A percentile compares a stretch with the other conserved stretches of the same genome.
These are phyloP conservation scores for Pristionchus pacificus DNA, from an alignment of 1,140 invertebrate genomes.

Conservation along the genomic window DNA sequence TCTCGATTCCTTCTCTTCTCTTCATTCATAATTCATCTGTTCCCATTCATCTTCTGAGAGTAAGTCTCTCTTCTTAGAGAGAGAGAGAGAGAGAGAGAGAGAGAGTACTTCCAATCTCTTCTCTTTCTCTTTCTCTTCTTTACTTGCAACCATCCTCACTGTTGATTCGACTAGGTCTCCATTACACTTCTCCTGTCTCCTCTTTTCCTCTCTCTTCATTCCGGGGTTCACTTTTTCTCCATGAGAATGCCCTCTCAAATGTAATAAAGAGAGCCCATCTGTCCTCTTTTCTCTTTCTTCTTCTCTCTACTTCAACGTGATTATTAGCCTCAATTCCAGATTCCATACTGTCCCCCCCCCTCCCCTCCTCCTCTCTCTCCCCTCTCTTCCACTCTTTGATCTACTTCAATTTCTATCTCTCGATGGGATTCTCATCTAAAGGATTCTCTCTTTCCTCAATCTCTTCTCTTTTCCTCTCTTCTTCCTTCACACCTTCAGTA, in stretches of 20 bases:
- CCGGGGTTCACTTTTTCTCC: too few species aligned
- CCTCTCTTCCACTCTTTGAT: conserved; percentile 1
- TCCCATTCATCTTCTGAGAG: conserved; percentile 10
- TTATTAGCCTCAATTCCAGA: not conserved
- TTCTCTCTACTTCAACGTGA: conserved; percentile 10
- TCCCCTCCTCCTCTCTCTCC: not conserved
- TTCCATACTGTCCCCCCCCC: not conserved
- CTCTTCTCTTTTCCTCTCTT: not conserved
- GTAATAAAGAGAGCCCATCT: conserved; percentile 7
- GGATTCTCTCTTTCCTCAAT: not conserved
- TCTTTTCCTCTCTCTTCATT: too few species aligned
- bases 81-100: not conserved
- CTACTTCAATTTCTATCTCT: conserved; percentile 7
- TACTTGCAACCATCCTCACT: not conserved
- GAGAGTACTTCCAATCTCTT: not conserved
- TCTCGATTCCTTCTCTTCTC: not conserved
- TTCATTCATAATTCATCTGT: not conserved
- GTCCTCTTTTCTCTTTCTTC: conserved; percentile 15
- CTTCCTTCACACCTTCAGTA: conserved; percentile 4
- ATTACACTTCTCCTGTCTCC: not conserved
- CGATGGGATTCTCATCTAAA: conserved; percentile 8
- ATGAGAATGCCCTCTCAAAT: not conserved
- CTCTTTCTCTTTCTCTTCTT: conserved; percentile 1
- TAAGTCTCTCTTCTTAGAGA: conserved; percentile 15
- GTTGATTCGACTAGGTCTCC: conserved; percentile 10